Evolutionary conservation across 2,888 invertebrate genomes (phyloP), one percentile per base, ranked within the genome.

Genomic region (Napeogenes sylphis): DNA sequence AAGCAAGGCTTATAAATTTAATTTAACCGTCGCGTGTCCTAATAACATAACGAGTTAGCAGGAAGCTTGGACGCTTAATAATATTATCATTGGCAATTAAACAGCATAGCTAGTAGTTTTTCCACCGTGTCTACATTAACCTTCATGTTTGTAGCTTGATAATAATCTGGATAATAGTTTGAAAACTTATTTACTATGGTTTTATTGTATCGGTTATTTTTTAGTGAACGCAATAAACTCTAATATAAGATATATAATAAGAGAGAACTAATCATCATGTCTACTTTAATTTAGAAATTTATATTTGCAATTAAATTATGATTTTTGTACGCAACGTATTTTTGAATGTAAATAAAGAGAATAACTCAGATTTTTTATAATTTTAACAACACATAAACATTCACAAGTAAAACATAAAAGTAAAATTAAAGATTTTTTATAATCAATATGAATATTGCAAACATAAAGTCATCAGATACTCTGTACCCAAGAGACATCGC

Each of bases 31-130:
- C 69, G 78, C 82, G 80, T 82, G 83, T 65, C 72, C 69, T 70
- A 70, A 73, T 67, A 66, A 73, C 74, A 77, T 81, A 80, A 79
- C 72, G 67, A 63, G 74, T 73, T 62, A 56, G 33, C 58, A 62
- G 53, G 70, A 71, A 70, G 69, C 73, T 75, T 67, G 67, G 70
- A 67, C 73, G 68, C 64, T 74, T 77, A 76, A 74, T 75, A 73
- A 75, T 73, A 74, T 73, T 76, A 76, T 79, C 77, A 78, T 75
- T 33, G 42, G 45, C 75, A 80, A 79, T 79, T 77, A 78, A 75
- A 70, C 62, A 42, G 33, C 58, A 62, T 58, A 47, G 45, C 38
- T 57, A 45, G n/a, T 4, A 57, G 59, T 57, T 59, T 45, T 57
- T 57, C 4, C 21, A 51, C 51, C 10, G 51, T 51, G 51, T 42